Percentiles rank a stretch among this genome's conserved stretches.
Conservation (phyloP, 2,888 invertebrate species). For the Morpho deidamia region DNA sequence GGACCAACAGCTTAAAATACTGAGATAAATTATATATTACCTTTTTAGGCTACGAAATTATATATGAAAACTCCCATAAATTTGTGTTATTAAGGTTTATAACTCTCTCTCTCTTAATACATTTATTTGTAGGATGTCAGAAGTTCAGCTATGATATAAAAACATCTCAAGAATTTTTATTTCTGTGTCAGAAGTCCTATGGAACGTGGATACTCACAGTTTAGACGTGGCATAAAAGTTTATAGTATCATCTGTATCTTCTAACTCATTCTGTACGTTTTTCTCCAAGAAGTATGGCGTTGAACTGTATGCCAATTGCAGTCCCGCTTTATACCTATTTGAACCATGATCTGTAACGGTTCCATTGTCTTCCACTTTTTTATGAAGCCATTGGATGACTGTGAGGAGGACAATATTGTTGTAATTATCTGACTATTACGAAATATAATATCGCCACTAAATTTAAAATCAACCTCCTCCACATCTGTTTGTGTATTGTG, state of each 20-base stretch:
- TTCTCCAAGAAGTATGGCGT: constrained; percentile 56
- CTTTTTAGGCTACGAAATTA: no score
- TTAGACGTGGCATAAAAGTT: constrained; percentile 67
- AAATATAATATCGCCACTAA: no score
- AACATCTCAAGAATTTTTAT: no score
- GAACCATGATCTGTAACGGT: constrained; percentile 32
- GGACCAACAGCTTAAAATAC: no score
- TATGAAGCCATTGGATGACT: constrained; percentile 76
- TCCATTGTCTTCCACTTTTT: constrained; percentile 56
- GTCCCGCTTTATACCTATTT: constrained; percentile 29
- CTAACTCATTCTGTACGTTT: constrained; percentile 41
- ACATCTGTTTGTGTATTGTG: no score
- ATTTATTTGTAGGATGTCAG: no score
- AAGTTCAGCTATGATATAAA: no score
- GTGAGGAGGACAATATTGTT: background rate
- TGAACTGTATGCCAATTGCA: constrained; percentile 46
- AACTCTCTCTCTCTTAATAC: background rate
- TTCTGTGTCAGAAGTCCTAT: no score
- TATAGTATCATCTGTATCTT: constrained; percentile 60
- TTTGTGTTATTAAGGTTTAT: background rate
- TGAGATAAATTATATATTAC: no score
- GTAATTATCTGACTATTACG: background rate
- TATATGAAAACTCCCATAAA: no score
- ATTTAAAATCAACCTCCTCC: no score
- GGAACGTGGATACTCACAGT: constrained; percentile 51